Conservation (phyloP, 2,113 vertebrate species). For the Urocitellus parryii region DNA sequence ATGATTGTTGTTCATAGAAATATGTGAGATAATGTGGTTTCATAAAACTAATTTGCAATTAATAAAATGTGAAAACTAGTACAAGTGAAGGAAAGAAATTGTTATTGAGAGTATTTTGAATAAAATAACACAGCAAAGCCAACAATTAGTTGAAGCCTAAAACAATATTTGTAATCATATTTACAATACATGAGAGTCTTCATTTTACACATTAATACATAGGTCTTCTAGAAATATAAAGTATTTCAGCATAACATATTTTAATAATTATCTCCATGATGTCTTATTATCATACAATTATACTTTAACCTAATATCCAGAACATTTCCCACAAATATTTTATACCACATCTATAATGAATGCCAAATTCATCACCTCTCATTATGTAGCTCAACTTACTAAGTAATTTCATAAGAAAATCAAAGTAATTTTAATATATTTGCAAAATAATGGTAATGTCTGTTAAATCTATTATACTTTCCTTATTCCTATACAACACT, state of each 20-base stretch:
- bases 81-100: neutral
- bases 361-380: neutral
- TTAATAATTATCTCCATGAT: neutral
- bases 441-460: neutral
- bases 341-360: neutral
- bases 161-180: neutral
- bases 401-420: neutral
- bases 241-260: neutral
- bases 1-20: neutral
- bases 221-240: neutral
- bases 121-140: neutral
- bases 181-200: neutral
- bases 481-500: neutral
- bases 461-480: neutral
- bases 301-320: neutral
- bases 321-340: conserved; percentile 25
- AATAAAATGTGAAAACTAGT: neutral
- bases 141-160: neutral
- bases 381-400: neutral
- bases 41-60: neutral
- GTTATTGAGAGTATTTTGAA: neutral
- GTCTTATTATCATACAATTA: neutral
- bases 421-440: neutral
- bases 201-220: neutral
- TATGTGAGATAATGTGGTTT: neutral